phyloP scores from a whole-genome alignment of 2,113 vertebrate species.

The Puffinus mauretanicus region DNA sequence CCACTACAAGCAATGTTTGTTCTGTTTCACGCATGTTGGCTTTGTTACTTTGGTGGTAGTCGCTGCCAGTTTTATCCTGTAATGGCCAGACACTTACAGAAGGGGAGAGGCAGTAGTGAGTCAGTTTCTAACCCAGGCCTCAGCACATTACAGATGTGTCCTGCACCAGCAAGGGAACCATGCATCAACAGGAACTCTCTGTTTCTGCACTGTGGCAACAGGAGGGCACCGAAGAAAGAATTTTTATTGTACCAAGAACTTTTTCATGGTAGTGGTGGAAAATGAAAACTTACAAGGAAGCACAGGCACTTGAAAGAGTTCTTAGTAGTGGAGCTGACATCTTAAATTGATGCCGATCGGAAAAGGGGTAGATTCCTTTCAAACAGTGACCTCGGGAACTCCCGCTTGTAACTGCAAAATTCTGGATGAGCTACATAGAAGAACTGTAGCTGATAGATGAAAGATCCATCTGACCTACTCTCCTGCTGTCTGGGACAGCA shows the following conservation, averaged over 20 bases:
- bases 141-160: not conserved
- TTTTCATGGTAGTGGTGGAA: not conserved
- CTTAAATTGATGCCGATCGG: not conserved
- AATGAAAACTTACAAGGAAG: not conserved
- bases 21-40: not conserved
- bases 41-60: not conserved
- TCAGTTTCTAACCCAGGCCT: not conserved
- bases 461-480: not conserved
- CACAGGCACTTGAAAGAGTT: not conserved
- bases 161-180: not conserved
- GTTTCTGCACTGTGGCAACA: not conserved
- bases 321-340: not conserved
- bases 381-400: not conserved
- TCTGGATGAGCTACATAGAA: not conserved
- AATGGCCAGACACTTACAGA: not conserved
- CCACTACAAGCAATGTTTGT: not conserved
- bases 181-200: fast-evolving
- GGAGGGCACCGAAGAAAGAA: not conserved
- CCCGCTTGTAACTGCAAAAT: not conserved
- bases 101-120: not conserved
- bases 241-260: not conserved
- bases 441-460: not conserved
- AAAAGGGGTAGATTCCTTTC: not conserved
- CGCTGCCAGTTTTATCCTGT: fast-evolving
- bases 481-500: not conserved